A percentile compares a stretch with the other conserved stretches of the same genome.
These are phyloP conservation scores for Carassius carassius DNA, from an alignment of 2,113 vertebrate genomes.

Conservation along the genomic window DNA sequence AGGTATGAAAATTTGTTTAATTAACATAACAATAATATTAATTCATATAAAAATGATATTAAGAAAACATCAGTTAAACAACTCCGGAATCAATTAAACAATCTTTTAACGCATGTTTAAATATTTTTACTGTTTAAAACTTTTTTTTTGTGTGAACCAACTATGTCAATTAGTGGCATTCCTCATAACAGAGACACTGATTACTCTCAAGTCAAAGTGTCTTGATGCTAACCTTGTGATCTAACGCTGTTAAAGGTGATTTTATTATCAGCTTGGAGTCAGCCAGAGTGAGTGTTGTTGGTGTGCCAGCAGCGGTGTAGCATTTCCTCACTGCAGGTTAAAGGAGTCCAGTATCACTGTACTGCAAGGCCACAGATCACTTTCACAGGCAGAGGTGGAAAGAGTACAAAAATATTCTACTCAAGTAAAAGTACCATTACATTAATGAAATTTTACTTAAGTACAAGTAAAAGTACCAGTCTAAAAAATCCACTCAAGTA, in stretches of 20 bases:
- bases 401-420: too few species aligned
- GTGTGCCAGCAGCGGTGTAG: too few species aligned
- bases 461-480: too few species aligned
- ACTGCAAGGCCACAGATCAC: neutral
- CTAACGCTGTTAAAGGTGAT: neutral
- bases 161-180: neutral
- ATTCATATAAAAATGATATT: neutral
- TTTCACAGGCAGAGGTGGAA: too few species aligned
- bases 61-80: too few species aligned
- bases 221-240: neutral
- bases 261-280: neutral
- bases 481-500: too few species aligned
- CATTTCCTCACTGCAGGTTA: neutral
- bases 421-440: too few species aligned
- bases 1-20: neutral
- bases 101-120: too few species aligned
- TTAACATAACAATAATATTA: neutral
- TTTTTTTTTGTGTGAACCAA: neutral
- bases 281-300: neutral
- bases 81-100: too few species aligned
- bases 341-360: neutral
- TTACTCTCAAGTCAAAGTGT: conserved; percentile 24
- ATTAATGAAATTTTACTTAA: too few species aligned
- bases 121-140: too few species aligned
- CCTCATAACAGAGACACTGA: neutral